Base-by-base conservation (phyloP, 1,140 invertebrate species). In the Hylyphantes graminicola region DNA sequence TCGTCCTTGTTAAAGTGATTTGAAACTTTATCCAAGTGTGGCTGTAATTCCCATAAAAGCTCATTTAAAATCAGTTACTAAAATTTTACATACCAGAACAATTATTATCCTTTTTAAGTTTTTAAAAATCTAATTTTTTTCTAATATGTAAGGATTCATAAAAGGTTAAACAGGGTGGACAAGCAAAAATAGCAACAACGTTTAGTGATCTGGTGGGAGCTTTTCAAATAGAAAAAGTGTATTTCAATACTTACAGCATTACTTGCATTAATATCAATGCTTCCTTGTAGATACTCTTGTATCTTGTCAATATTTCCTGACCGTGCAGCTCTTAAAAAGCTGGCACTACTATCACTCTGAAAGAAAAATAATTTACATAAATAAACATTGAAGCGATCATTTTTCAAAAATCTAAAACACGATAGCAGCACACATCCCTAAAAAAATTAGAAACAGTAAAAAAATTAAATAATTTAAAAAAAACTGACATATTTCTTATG, bases 301-400 rank as follows among this genome's bases (percentile, higher is more conserved):
- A 99, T 97, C 91, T 98, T 98, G 88, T 99, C 97, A 84, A 99
- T 92, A 90, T 99, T 98, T 13, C 98, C 98, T 86, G 97, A 97
- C 87, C 98, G 93, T 85, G 98, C 98, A 86, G 98, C 98, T 88
- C 98, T 93, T 89, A 99, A 92, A 91, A 99, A 94, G 82, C 91
- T 92, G 48, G 92, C 92, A 88, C 92, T 93, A 78, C 91, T 91
- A 88, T 93, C 93, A 86, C 94, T 93, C 95, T 96, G 91, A 35
- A 92, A 92, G 87, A 88, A 90, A 90, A 80, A 59, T 50, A 76
- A 59, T n/a, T 13, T 3, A 6, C 12, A 59, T 59, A 3, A 59
- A 59, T 59, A 59, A 59, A 64, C 12, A 10, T 10, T 19, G 61
- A 12, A 64, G 61, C n/a, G n/a, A 15, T 64, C 61, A 3, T 64